These are phyloP conservation scores for Martes martes DNA, from an alignment of 2,113 vertebrate genomes.

Conservation along the genomic window DNA sequence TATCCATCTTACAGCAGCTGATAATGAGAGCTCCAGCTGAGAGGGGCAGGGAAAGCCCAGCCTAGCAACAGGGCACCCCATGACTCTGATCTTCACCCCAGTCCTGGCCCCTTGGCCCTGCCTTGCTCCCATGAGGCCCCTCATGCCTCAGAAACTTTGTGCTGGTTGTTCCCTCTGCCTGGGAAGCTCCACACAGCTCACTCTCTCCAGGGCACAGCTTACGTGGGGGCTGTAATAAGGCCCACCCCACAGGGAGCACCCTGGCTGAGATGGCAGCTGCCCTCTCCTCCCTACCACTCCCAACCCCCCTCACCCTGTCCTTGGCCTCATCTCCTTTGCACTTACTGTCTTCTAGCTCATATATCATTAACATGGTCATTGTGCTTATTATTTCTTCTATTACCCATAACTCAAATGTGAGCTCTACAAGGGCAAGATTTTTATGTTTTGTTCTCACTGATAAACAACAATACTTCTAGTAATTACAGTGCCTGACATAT, in stretches of 20 bases:
- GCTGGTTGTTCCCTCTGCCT: background rate
- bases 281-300: accelerated
- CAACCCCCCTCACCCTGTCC: background rate
- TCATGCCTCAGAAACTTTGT: background rate
- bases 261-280: background rate
- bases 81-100: background rate
- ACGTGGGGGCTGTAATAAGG: background rate
- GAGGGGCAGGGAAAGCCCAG: background rate
- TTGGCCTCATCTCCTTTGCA: background rate
- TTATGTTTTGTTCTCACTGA: background rate
- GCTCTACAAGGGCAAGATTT: background rate
- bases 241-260: background rate
- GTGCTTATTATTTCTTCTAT: background rate
- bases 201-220: background rate
- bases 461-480: background rate
- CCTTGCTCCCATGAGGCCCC: background rate
- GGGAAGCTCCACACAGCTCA: background rate
- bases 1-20: background rate
- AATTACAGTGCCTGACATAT: background rate
- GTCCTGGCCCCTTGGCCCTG: background rate
- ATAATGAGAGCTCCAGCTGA: background rate
- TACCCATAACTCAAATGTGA: background rate
- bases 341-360: background rate
- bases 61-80: no score
- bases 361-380: background rate